These are phyloP conservation scores for Hyphantria cunea DNA, from an alignment of 1,140 invertebrate genomes.

Conservation along the genomic window DNA sequence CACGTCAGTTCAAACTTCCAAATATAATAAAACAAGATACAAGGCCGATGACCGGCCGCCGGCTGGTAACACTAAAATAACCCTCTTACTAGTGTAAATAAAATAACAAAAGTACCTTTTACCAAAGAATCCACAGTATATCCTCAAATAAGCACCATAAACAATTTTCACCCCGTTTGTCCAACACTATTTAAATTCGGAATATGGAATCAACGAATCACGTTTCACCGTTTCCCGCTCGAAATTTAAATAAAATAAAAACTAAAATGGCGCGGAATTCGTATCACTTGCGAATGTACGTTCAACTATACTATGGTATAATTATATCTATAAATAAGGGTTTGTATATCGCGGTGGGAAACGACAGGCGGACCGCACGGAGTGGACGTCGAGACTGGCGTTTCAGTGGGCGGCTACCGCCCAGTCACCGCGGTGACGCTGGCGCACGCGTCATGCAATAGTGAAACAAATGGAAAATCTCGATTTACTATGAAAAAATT, in stretches of 20 bases:
- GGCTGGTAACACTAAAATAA: too few relatives aligned
- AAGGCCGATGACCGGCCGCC: too few relatives aligned
- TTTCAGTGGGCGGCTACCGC: slow-evolving; percentile 72
- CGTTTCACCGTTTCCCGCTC: slow-evolving; percentile 48
- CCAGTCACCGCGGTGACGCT: slow-evolving; percentile 51
- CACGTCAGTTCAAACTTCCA: too few relatives aligned
- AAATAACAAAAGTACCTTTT: slow-evolving; percentile 44
- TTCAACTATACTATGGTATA: slow-evolving; percentile 23
- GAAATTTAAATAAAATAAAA: slow-evolving; percentile 38
- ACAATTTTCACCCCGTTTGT: slow-evolving; percentile 44
- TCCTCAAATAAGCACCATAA: slow-evolving; percentile 51
- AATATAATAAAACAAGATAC: too few relatives aligned
- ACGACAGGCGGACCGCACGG: slow-evolving; percentile 80
- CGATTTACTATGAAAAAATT: too few relatives aligned
- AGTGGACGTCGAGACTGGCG: slow-evolving; percentile 79
- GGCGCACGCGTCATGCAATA: slow-evolving; percentile 59
- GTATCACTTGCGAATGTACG: slow-evolving; percentile 22
- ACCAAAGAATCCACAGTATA: slow-evolving; percentile 56
- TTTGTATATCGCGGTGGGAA: slow-evolving; percentile 54
- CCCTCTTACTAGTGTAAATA: background rate
- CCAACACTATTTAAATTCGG: slow-evolving; percentile 47
- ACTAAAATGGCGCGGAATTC: slow-evolving; percentile 35
- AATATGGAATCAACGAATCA: slow-evolving; percentile 41
- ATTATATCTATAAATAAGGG: slow-evolving; percentile 40
- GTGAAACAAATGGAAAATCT: slow-evolving; percentile 39